A percentile compares a stretch with the other conserved stretches of the same genome.
Conservation (phyloP, 2,888 invertebrate species). For the Baronia brevicornis region DNA sequence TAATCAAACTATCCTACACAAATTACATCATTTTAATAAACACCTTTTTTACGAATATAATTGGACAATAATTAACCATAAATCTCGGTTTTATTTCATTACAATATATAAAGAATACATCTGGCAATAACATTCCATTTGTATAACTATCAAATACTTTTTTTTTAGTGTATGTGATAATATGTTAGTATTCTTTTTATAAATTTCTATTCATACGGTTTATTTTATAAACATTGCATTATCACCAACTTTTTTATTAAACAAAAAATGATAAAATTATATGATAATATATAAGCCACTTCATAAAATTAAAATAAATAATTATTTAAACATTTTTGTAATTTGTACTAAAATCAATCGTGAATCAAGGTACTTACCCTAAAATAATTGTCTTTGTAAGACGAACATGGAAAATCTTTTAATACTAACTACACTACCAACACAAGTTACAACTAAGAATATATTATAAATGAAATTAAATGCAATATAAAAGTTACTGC, state of each 20-base stretch:
- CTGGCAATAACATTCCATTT: slow-evolving; percentile 4
- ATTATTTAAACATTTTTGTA: slow-evolving; percentile 1
- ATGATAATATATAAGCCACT: not conserved
- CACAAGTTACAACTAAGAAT: no score
- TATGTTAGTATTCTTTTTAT: no score
- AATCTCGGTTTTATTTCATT: slow-evolving; percentile 13
- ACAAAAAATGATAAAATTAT: not conserved
- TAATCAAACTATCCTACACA: slow-evolving; percentile 6
- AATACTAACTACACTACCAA: no score
- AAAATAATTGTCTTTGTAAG: not conserved
- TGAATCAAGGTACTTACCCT: slow-evolving; percentile 11
- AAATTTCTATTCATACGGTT: no score
- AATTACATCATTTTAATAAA: slow-evolving; percentile 14
- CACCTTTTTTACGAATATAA: slow-evolving; percentile 12
- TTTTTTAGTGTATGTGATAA: no score
- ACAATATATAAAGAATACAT: slow-evolving; percentile 5
- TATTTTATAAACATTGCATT: no score
- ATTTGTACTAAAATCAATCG: slow-evolving; percentile 15
- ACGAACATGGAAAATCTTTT: no score
- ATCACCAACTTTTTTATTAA: not conserved
- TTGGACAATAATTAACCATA: slow-evolving; percentile 19
- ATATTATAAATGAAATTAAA: no score
- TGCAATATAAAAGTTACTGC: no score
- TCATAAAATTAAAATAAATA: slow-evolving; percentile 4
- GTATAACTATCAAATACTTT: slow-evolving; percentile 11